These are phyloP conservation scores for Epizoanthus ramosus DNA, from an alignment of 92 coral and sea anemone genomes.

Conservation along the genomic window DNA sequence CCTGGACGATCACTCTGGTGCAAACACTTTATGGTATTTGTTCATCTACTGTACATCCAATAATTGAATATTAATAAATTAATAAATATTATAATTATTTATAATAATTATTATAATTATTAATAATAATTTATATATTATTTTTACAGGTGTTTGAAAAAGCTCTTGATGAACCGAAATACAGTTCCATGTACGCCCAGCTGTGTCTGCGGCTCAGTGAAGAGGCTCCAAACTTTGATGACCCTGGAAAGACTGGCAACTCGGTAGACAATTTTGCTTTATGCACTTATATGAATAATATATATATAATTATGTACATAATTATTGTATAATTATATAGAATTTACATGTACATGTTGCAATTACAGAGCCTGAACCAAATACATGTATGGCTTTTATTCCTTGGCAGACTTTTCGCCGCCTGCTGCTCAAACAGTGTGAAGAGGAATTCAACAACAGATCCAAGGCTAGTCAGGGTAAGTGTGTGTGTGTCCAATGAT, in stretches of 20 bases:
- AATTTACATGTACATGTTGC: no score
- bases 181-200: slow-evolving; percentile 99
- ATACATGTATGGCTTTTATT: background rate
- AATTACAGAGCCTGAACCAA: background rate
- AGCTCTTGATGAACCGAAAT: slow-evolving; percentile 99
- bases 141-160: slow-evolving; percentile 89
- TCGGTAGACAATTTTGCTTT: slow-evolving; percentile 64
- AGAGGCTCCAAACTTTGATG: slow-evolving; percentile 99
- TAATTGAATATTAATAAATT: background rate
- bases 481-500: no score
- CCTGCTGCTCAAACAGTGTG: slow-evolving; percentile 97
- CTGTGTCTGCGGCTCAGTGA: slow-evolving; percentile 99
- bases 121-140: no score
- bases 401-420: slow-evolving; percentile 90
- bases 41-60: background rate
- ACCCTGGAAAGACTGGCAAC: slow-evolving; percentile 99
- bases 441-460: slow-evolving; percentile 97
- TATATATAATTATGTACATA: no score
- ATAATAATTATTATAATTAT: no score
- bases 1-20: no score
- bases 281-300: background rate
- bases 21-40: background rate
- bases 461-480: slow-evolving; percentile 99
- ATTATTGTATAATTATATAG: background rate
- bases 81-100: background rate